Base-by-base conservation (phyloP, 2,797 vertebrate species). In the Etheostoma perlongum region DNA sequence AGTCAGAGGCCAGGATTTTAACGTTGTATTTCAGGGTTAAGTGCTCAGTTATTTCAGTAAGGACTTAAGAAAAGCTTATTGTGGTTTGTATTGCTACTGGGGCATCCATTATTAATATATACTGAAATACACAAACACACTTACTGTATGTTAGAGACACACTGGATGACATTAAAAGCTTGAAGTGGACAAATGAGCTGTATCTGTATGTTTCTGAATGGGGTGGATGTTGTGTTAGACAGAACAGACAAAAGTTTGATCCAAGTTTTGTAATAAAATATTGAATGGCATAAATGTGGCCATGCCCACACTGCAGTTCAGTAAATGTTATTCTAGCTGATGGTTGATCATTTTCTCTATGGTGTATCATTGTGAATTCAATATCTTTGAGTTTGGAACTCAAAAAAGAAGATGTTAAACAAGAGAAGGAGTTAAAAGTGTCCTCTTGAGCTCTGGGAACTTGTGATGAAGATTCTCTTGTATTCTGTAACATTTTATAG, bases 11-110 rank as follows among this genome's bases (percentile, higher is more conserved):
- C 27, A 57, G 51, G 7, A 48, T 72, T 65, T 63, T 55, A 74
- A 59, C 66, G 73, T 47, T 44, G 6, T 58, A 8, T 84, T 61
- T 78, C 23, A 27, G 59, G 18, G 40, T 46, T 71, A 62, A 85
- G 74, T 74, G 74, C 47, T 76, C 53, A 11, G 7, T 23, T 51
- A 52, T 81, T 64, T 52, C 4, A 81, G n/a, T 30, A 6, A 6
- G 27, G 40, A 21, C 64, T 53, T 52, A 52, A 79, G 62, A 59
- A 27, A 62, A 78, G 61, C 63, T 46, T 13, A 27, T 25, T 72
- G 58, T 68, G 60, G 42, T 19, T 75, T 27, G 18, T 36, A 21
- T 63, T 59, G 57, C 61, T 27, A 9, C 12, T 13, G 63, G 63
- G n/a, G 11, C 33, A 54, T 65, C 16, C 33, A 78, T 58, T 33